Evolutionary conservation across 2,888 invertebrate species (phyloP), one percentile per base, ranked within the genome.

Genomic region (Achlya flavicornis): DNA sequence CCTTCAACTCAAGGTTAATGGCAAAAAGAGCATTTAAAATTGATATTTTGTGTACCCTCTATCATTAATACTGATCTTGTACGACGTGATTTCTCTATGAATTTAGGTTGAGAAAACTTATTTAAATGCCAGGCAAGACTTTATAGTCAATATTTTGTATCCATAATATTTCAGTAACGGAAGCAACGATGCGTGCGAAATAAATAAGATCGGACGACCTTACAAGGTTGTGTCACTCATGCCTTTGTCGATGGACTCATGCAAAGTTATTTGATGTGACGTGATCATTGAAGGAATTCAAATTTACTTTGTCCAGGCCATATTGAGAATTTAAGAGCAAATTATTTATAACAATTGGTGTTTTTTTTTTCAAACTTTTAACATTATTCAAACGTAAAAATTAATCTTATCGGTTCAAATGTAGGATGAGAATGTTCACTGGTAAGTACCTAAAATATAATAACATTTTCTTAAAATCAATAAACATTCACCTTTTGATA

Each of bases 181-280:
- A 53, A 63, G 58, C 76, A 73, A 57, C 76, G 76, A 70, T 69
- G 75, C 78, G 74, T 77, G 68, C 71, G 76, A 77, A 74, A 76
- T 73, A 82, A 79, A 86, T 74, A 70, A 68, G 78, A 81, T 84
- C 73, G 58, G 84, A 85, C 85, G 83, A 79, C 87, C 83, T 83
- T 84, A 83, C 85, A 88, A 88, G 86, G 86, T 77, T 78, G 35
- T 53, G 19, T 81, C 78, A 72, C 81, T 81, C 78, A 77, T 80
- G 76, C 79, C 70, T 69, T 67, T 63, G 58, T 63, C 63, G 63
- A 48, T 64, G 66, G 64, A 32, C 63, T 66, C 63, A 43, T 19
- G 53, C 53, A 19, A 48, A 19, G 8, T 53, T 10, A 19, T 53
- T 2, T 19, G 19, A 53, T 19, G 53, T 53, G 53, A 53, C 53